phyloP scores from a whole-genome alignment of 1,140 invertebrate species.

The Metopolophium dirhodum region DNA sequence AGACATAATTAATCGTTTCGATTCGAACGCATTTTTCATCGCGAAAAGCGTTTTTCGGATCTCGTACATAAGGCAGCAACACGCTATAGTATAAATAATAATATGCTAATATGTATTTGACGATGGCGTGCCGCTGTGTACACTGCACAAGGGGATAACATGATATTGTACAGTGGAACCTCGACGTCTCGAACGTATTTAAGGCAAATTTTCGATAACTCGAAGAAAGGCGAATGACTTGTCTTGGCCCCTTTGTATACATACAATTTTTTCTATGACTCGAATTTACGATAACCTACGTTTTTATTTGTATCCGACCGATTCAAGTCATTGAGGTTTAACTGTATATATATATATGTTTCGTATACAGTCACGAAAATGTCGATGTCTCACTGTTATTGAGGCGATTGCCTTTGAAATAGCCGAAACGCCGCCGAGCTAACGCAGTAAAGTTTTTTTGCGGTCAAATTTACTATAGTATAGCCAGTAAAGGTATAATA shows the following conservation, averaged over 20 bases:
- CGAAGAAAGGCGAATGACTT: no score
- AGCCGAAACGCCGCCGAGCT: background rate
- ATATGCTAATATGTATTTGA: background rate
- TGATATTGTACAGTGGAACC: no score
- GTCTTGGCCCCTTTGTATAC: no score
- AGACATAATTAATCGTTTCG: slow-evolving; percentile 8
- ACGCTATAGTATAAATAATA: background rate
- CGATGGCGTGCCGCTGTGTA: background rate
- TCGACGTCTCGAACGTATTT: no score
- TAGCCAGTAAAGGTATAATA: no score
- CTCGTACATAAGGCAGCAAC: background rate
- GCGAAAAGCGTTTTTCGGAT: background rate
- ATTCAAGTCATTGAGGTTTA: no score
- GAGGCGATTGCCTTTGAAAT: background rate
- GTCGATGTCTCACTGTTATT: background rate
- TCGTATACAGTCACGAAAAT: background rate
- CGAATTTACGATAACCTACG: no score
- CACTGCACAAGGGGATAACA: background rate
- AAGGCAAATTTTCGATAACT: no score
- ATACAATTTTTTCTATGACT: no score
- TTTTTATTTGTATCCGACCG: no score
- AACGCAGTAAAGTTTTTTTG: background rate
- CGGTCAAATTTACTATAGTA: no score
- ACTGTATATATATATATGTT: no score
- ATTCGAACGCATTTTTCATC: background rate